Evolutionary conservation across 2,888 invertebrate genomes (phyloP), one percentile per base, ranked within the genome.

Genomic region (Napeogenes sylphis): DNA sequence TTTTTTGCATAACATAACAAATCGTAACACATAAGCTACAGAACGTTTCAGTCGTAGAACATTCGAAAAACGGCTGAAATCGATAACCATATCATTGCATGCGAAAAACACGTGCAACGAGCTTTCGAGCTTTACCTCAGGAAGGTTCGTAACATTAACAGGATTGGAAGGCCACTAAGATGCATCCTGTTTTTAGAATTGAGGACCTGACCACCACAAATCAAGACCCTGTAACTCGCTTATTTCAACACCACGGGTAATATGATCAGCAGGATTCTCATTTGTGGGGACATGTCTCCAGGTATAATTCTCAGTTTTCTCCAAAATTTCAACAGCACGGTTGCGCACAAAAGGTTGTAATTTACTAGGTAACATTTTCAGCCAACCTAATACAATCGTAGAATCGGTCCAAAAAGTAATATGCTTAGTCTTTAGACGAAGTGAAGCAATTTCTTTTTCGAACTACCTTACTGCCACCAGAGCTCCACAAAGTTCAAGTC

Each of bases 291-390:
- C 75, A 51, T 74, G 71, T 42, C 70, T 62, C 73, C 75, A 73
- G 3, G 21, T 8, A 35, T 57, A 62, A 6, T 54, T 54, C 3
- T 58, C 58, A 4, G 75, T 68, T 30, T 55, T 67, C 3, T 75
- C 74, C 45, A 71, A 35, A 55, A 77, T 74, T 12, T 74, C 71
- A 10, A 66, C 69, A 6, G 72, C 71, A 10, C 75, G 62, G 57
- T 74, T 75, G 0, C 71, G 66, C 1, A 76, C 73, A 62, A 75
- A 77, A 5, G 71, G 63, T 54, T 75, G 66, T 5, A 75, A 59
- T 62, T 69, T 71, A 56, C 21, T 62, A 10, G 73, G 71, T 5
- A 65, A 5, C 55, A 42, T 60, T 45, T 46, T 46, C 1, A 21
- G 21, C 21, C 21, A n/a, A n/a, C n/a, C n/a, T n/a, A n/a, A n/a